Conservation (phyloP, 2,113 vertebrate species). For the Aptenodytes patagonicus region DNA sequence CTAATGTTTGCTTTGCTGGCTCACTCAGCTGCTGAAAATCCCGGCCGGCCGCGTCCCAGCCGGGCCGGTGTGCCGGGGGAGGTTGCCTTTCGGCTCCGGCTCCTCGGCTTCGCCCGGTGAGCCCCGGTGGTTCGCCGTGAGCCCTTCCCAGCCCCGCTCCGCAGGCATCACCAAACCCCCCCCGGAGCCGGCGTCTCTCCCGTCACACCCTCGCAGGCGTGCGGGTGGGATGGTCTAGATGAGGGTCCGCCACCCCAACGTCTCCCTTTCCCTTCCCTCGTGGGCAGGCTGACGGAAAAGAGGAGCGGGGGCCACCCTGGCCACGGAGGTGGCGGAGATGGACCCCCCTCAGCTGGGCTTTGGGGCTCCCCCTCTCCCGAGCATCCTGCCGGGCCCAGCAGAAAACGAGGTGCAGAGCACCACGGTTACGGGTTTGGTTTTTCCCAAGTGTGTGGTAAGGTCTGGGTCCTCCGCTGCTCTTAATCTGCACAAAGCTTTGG, state of each 20-base stretch:
- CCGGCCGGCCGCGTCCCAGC: not conserved
- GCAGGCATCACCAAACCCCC: rapidly evolving
- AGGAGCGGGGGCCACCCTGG: not conserved
- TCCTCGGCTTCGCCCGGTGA: not conserved
- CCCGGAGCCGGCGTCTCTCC: rapidly evolving
- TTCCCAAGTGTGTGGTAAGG: rapidly evolving
- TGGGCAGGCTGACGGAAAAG: not conserved
- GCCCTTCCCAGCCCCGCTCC: not conserved
- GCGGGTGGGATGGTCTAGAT: not conserved
- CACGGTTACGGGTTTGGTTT: not conserved
- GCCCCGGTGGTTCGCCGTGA: rapidly evolving
- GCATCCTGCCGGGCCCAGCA: not conserved
- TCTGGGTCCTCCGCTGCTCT: rapidly evolving
- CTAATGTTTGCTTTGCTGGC: slow-evolving; percentile 24
- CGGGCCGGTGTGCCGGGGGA: rapidly evolving
- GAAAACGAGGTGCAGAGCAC: not conserved
- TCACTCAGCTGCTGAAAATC: slow-evolving; percentile 6
- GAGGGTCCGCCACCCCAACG: not conserved
- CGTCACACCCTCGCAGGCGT: rapidly evolving
- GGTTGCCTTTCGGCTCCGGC: not conserved
- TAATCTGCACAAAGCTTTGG: not conserved
- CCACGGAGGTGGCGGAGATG: rapidly evolving
- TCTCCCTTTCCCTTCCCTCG: not conserved
- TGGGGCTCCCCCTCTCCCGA: rapidly evolving
- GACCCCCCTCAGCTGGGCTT: no score